Evolutionary conservation across 2,113 vertebrate genomes (phyloP).

Genomic region (Alces alces): DNA sequence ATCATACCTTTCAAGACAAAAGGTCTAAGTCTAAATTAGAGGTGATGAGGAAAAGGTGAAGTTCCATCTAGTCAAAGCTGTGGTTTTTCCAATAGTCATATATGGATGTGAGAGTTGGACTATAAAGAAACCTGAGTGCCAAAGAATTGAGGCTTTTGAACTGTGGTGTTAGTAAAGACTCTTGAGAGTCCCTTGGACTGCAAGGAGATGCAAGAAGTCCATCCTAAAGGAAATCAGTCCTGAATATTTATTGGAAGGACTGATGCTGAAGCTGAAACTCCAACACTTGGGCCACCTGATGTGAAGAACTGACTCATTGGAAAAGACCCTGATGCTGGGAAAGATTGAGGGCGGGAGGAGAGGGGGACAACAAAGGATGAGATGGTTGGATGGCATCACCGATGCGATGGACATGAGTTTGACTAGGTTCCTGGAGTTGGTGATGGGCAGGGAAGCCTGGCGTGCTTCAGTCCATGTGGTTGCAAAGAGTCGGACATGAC

Average conservation of each 20-base stretch:
- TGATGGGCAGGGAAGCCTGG: neutral
- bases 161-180: neutral
- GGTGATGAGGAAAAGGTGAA: neutral
- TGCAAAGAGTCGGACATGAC: accelerated
- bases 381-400: neutral
- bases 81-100: neutral
- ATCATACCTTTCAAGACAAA: neutral
- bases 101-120: neutral
- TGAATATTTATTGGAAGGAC: neutral
- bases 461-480: neutral
- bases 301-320: neutral
- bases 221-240: neutral
- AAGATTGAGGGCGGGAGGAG: neutral
- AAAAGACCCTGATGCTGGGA: neutral
- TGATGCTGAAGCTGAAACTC: neutral
- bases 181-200: neutral
- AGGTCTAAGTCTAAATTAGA: neutral
- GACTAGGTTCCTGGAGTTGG: neutral
- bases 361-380: neutral
- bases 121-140: neutral
- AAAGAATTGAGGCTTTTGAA: neutral
- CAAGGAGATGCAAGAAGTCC: neutral
- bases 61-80: neutral
- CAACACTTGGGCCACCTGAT: neutral
- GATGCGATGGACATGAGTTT: neutral